These are phyloP conservation scores for Agrotis clavis DNA, from an alignment of 2,888 invertebrate genomes.

Conservation along the genomic window DNA sequence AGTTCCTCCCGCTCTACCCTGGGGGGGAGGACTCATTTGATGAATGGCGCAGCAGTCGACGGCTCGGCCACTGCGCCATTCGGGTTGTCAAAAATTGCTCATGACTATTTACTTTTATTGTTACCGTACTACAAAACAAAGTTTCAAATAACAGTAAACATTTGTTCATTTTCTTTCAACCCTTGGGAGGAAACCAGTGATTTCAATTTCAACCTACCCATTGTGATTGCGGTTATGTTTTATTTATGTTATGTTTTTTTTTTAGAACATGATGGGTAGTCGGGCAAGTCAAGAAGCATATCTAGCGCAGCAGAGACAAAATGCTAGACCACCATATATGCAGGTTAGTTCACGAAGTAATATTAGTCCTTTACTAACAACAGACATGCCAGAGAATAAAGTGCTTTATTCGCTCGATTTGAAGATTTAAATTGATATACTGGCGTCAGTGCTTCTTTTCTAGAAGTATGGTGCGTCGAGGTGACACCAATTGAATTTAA, in stretches of 20 bases:
- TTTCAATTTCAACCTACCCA: background rate
- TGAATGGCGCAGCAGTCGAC: too few relatives aligned
- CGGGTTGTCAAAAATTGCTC: too few relatives aligned
- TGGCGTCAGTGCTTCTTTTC: background rate
- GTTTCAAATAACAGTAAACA: background rate
- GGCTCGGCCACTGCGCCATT: too few relatives aligned
- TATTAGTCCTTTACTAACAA: background rate
- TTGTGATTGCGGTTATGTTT: background rate
- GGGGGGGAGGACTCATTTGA: too few relatives aligned
- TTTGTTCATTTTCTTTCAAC: background rate
- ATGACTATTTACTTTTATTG: too few relatives aligned
- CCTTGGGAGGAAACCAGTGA: background rate
- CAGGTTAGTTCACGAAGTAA: conserved; percentile 84
- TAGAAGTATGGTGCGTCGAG: too few relatives aligned
- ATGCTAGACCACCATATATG: conserved; percentile 92
- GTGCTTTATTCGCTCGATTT: background rate
- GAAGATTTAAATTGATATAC: background rate
- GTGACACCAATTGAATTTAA: too few relatives aligned
- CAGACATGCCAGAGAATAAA: background rate
- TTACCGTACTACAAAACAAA: background rate
- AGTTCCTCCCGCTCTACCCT: too few relatives aligned
- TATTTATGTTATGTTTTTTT: conserved; percentile 74
- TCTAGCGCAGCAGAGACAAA: conserved; percentile 91
- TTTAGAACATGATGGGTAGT: conserved; percentile 92
- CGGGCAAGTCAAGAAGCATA: conserved; percentile 91